These are phyloP conservation scores for Osmoderma eremita DNA, from an alignment of 2,888 invertebrate species.

Conservation along the genomic window DNA sequence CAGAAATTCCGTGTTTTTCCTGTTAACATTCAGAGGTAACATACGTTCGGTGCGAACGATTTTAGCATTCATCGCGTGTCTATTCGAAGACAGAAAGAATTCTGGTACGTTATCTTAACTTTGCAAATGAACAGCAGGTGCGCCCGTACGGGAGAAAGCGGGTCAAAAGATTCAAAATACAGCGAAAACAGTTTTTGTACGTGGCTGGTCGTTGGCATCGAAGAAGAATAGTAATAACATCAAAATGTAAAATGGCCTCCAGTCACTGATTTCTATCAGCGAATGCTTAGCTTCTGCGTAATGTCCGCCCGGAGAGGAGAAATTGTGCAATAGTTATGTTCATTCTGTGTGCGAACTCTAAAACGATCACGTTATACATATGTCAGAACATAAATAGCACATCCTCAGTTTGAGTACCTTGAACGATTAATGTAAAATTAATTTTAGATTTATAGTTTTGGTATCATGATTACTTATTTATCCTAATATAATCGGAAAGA, in stretches of 20 bases:
- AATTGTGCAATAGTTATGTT: constrained; percentile 24
- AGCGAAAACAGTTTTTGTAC: constrained; percentile 31
- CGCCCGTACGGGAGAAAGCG: constrained; percentile 48
- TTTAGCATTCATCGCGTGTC: constrained; percentile 5
- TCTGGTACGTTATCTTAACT: constrained; percentile 25
- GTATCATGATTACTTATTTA: no score
- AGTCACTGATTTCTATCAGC: constrained; percentile 10
- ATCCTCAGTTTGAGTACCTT: background rate
- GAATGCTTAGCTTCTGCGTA: constrained; percentile 19
- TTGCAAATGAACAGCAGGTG: constrained; percentile 45
- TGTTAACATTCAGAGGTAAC: background rate
- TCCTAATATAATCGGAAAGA: no score
- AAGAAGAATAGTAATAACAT: constrained; percentile 14
- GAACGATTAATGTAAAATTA: constrained; percentile 7
- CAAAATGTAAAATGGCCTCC: background rate
- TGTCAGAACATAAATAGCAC: no score
- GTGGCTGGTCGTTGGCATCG: constrained; percentile 7
- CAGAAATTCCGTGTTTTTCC: background rate
- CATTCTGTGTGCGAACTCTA: background rate
- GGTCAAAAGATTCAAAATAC: constrained; percentile 49
- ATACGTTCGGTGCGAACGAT: background rate
- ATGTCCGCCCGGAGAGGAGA: constrained; percentile 14
- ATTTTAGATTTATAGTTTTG: no score
- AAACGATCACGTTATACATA: constrained; percentile 8
- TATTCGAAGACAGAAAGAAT: constrained; percentile 23